A percentile compares a stretch with the other conserved stretches of the same genome.
Evolutionary conservation across 1,140 invertebrate species (phyloP).

Genomic region (Schlechtendalia chinensis): DNA sequence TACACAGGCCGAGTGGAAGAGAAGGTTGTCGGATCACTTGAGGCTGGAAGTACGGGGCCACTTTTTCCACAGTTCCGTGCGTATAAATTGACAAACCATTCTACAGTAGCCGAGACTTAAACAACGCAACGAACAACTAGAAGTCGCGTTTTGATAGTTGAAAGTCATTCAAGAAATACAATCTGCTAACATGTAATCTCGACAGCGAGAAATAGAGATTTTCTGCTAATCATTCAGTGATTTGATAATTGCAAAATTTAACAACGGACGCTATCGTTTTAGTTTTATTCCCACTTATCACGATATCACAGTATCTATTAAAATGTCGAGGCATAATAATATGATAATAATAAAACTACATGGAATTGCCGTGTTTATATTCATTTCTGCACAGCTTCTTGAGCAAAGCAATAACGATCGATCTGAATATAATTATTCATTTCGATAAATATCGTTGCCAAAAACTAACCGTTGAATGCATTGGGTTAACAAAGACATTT

Average conservation of each 20-base stretch:
- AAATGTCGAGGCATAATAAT: too few species aligned
- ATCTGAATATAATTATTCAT: neutral
- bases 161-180: neutral
- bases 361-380: too few species aligned
- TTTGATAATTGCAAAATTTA: neutral
- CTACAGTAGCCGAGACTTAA: neutral
- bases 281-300: too few species aligned
- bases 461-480: neutral
- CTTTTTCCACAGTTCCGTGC: neutral
- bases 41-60: neutral
- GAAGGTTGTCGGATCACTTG: constrained; percentile 1
- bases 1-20: neutral
- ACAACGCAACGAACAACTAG: neutral
- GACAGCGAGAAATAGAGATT: neutral
- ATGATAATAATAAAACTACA: too few species aligned
- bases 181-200: neutral
- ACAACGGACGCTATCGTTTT: neutral
- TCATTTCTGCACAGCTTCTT: neutral
- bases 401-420: neutral
- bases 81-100: constrained; percentile 29
- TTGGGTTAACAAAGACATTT: neutral
- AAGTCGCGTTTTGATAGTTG: neutral
- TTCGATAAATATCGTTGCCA: neutral
- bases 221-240: neutral
- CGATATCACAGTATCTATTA: too few species aligned